These are phyloP conservation scores for Anabacerthia variegaticeps DNA, from an alignment of 2,797 vertebrate genomes.

Conservation along the genomic window DNA sequence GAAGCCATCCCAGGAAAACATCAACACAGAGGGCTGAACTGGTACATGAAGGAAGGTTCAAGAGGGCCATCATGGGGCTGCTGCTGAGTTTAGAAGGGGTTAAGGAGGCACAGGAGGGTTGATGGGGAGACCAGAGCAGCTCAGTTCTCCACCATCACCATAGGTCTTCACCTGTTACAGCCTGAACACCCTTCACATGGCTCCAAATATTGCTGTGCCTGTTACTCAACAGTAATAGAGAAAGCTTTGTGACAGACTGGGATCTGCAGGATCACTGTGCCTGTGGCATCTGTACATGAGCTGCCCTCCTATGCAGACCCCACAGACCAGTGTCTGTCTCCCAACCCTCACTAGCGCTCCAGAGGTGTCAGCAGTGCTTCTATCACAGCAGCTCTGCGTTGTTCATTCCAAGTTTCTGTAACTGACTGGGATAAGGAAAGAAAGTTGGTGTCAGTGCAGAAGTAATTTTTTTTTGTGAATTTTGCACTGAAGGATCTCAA, in stretches of 20 bases:
- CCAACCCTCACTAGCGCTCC: neutral
- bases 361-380: neutral
- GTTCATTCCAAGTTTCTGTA: neutral
- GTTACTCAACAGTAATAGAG: neutral
- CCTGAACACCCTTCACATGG: neutral
- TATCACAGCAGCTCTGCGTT: neutral
- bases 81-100: neutral
- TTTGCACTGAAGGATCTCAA: neutral
- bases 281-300: accelerated
- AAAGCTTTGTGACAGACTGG: neutral
- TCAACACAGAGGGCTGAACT: neutral
- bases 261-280: neutral
- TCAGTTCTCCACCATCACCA: neutral
- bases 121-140: neutral
- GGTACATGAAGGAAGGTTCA: neutral
- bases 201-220: neutral
- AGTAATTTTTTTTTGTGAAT: neutral
- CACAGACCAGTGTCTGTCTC: accelerated
- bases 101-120: neutral
- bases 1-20: neutral
- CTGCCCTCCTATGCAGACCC: neutral
- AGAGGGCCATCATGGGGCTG: neutral
- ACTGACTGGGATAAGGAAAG: neutral
- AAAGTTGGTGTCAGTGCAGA: neutral
- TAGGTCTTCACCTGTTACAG: neutral